phyloP scores from a whole-genome alignment of 2,797 vertebrate genomes.

The Gastrophryne carolinensis region DNA sequence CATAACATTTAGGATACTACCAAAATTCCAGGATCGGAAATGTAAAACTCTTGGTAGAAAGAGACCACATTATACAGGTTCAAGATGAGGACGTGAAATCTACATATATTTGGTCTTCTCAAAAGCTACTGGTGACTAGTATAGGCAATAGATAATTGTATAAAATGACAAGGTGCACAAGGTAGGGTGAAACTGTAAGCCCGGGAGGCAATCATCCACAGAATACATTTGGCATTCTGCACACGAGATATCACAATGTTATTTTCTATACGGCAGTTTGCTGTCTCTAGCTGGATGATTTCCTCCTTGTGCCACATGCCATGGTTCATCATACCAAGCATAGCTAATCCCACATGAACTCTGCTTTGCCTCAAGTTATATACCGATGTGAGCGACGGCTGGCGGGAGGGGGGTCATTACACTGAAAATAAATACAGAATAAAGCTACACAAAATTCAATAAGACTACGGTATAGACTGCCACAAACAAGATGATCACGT shows the following conservation, averaged over 20 bases:
- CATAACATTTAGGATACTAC: too few relatives aligned
- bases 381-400: neutral
- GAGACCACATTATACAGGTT: too few relatives aligned
- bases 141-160: neutral
- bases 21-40: too few relatives aligned
- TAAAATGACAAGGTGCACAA: neutral
- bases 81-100: too few relatives aligned
- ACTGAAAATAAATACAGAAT: neutral
- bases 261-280: neutral
- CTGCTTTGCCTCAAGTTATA: neutral
- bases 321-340: neutral
- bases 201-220: neutral
- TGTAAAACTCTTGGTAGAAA: too few relatives aligned
- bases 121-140: neutral
- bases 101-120: too few relatives aligned
- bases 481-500: too few relatives aligned
- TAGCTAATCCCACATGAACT: neutral
- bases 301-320: neutral
- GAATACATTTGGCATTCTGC: neutral
- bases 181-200: neutral
- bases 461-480: too few relatives aligned
- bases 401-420: neutral
- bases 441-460: neutral
- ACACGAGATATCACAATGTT: neutral
- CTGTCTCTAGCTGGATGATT: neutral